phyloP scores from a whole-genome alignment of 2,113 vertebrate species.

The Clinocottus analis region DNA sequence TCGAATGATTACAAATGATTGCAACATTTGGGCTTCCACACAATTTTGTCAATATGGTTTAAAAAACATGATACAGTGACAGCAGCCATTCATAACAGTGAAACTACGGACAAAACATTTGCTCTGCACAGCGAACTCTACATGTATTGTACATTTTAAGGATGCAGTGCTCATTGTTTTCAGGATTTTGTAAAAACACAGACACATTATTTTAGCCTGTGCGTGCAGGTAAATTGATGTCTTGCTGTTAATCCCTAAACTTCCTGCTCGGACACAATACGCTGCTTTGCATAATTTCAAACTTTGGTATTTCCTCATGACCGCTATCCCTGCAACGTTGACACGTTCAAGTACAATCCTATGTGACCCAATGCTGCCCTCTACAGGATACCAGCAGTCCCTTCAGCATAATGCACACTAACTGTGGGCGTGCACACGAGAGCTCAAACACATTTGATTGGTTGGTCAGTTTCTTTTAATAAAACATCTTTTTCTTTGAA shows the following conservation, averaged over 20 bases:
- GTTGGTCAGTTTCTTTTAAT: not conserved
- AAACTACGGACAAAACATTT: not conserved
- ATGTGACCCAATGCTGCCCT: not conserved
- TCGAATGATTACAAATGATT: not conserved
- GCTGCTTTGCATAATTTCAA: not conserved
- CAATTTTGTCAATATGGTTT: too few species aligned
- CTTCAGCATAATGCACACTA: not conserved
- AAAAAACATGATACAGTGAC: too few species aligned
- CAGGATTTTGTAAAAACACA: not conserved
- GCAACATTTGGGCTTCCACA: not conserved
- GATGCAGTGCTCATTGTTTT: not conserved
- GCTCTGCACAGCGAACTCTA: not conserved
- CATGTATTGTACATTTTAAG: not conserved
- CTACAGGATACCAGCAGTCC: conserved; percentile 15
- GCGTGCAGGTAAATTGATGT: not conserved
- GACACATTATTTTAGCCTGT: not conserved
- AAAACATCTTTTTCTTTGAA: not conserved
- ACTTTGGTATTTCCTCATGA: not conserved
- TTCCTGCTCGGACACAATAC: not conserved
- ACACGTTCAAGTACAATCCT: not conserved
- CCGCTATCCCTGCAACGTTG: not conserved
- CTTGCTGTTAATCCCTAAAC: not conserved
- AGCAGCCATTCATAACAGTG: not conserved
- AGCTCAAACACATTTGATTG: conserved; percentile 14
- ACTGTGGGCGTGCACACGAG: not conserved